Percentiles rank a stretch among this genome's conserved stretches.
These are phyloP conservation scores for Stictonetta naevosa DNA, from an alignment of 2,113 vertebrate species.

Conservation along the genomic window DNA sequence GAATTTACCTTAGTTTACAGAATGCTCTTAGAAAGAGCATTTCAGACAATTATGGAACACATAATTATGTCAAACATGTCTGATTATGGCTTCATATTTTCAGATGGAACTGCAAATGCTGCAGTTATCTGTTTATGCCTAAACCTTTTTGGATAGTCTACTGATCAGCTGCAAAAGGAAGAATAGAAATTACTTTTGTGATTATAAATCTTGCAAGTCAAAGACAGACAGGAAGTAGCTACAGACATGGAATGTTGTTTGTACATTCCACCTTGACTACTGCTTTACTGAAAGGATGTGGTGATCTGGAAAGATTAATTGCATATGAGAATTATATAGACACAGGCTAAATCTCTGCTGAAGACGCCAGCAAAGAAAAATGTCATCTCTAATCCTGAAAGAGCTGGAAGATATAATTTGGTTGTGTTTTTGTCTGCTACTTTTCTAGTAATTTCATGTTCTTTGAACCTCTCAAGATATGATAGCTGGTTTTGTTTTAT, in stretches of 20 bases:
- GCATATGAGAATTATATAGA: neutral
- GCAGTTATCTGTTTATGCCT: neutral
- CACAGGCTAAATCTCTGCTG: neutral
- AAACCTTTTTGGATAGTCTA: neutral
- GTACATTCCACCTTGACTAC: neutral
- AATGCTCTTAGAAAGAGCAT: neutral
- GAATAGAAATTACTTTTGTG: neutral
- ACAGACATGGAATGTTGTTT: conserved; percentile 9
- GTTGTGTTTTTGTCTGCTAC: neutral
- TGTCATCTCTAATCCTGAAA: neutral
- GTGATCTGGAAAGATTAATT: neutral
- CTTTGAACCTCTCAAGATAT: neutral
- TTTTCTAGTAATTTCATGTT: neutral
- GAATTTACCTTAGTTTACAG: neutral
- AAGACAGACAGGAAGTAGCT: neutral
- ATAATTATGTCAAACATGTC: neutral
- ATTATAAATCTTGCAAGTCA: neutral
- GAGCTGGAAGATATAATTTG: neutral
- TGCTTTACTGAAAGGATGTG: neutral
- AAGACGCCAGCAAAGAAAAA: neutral
- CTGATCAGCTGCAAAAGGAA: neutral
- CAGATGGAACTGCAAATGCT: neutral
- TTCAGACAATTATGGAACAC: neutral
- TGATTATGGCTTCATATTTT: neutral
- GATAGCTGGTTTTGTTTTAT: neutral